Conservation (phyloP, 1,140 invertebrate genomes). For the Papilio helenus region DNA sequence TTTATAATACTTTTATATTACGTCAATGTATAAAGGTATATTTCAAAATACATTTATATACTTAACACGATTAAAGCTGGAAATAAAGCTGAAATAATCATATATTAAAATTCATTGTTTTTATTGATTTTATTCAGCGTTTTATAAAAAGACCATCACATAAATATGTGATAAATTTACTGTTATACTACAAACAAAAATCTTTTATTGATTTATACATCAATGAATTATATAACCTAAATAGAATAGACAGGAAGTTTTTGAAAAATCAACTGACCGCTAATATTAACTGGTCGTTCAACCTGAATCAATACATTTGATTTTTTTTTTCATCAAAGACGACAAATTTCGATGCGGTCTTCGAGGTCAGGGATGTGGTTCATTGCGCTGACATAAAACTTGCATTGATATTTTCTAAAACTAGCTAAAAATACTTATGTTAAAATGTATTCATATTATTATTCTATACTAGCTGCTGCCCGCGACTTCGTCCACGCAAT, state of each 20-base stretch:
- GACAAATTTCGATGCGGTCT: neutral
- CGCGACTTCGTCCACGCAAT: too few relatives aligned
- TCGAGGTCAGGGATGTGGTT: conserved; percentile 1
- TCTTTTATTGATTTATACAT: neutral
- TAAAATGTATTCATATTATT: too few relatives aligned
- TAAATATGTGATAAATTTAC: neutral
- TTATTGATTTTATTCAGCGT: neutral
- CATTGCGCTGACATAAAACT: neutral
- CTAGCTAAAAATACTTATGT: neutral
- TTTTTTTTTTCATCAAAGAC: conserved; percentile 12
- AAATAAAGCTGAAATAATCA: neutral
- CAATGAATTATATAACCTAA: neutral
- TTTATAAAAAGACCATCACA: neutral
- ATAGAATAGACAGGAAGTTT: conserved; percentile 10
- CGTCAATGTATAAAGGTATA: neutral
- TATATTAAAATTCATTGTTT: neutral
- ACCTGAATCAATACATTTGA: neutral
- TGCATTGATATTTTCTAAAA: neutral
- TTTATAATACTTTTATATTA: neutral
- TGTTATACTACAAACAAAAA: neutral
- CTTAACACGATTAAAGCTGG: neutral
- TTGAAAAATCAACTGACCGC: conserved; percentile 6
- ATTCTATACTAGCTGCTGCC: too few relatives aligned
- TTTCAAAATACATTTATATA: neutral
- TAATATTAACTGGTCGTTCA: conserved; percentile 3